phyloP scores from a whole-genome alignment of 2,797 vertebrate species.

The Tachyglossus aculeatus region DNA sequence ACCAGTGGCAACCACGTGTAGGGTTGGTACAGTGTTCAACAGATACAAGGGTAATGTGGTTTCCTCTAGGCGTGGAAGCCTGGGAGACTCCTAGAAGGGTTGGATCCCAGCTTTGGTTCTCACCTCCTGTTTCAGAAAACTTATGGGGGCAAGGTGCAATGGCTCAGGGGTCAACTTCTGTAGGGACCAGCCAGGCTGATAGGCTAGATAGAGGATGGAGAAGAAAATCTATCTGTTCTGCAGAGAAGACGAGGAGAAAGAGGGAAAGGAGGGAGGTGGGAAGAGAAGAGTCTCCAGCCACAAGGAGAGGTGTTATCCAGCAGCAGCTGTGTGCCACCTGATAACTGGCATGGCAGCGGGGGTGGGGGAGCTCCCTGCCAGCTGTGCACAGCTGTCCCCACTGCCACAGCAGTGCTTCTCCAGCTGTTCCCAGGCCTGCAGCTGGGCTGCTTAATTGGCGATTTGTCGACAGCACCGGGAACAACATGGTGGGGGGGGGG shows the following conservation, averaged over 20 bases:
- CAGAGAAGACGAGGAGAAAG: neutral
- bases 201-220: neutral
- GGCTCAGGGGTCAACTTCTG: neutral
- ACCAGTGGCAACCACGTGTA: neutral
- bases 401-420: slow-evolving; percentile 49
- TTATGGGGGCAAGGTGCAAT: too few relatives aligned
- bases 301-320: slow-evolving; percentile 66
- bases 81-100: neutral
- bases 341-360: slow-evolving; percentile 57
- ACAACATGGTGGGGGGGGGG: neutral
- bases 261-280: neutral
- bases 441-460: slow-evolving; percentile 65
- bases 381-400: slow-evolving; percentile 68
- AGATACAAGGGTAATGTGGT: neutral
- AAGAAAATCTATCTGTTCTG: neutral
- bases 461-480: slow-evolving; percentile 61
- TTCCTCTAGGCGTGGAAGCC: neutral
- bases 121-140: too few relatives aligned
- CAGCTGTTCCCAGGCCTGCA: slow-evolving; percentile 68
- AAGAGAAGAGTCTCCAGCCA: slow-evolving; percentile 31
- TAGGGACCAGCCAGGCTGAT: neutral
- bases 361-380: slow-evolving; percentile 52
- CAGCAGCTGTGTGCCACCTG: slow-evolving; percentile 70
- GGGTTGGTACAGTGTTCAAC: neutral
- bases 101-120: neutral